These are phyloP conservation scores for Aurelia sp. DNA, from an alignment of 30 jellyfish, hydroid and myxozoan species.

Conservation along the genomic window DNA sequence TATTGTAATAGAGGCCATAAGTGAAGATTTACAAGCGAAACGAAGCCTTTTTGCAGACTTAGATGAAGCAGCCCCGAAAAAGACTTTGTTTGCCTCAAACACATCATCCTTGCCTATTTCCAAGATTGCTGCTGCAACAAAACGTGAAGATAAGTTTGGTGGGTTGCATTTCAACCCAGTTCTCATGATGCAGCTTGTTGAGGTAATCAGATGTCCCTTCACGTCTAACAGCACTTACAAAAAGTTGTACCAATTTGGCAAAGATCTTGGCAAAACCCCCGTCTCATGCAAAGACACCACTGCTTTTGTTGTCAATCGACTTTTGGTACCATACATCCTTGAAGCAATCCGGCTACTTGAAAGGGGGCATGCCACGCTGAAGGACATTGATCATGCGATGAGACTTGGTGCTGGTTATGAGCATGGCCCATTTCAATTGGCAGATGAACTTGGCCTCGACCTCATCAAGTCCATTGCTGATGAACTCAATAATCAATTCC, in stretches of 20 bases:
- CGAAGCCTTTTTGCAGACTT: constrained; percentile 65
- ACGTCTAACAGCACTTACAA: constrained; percentile 78
- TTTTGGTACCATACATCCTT: constrained; percentile 82
- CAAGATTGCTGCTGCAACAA: constrained; percentile 71
- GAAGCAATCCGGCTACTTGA: constrained; percentile 87
- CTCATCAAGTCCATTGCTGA: constrained; percentile 73
- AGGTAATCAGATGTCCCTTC: constrained; percentile 68
- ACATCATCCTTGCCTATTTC: constrained; percentile 78
- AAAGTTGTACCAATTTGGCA: constrained; percentile 67
- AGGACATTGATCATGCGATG: constrained; percentile 92
- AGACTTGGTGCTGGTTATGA: constrained; percentile 93
- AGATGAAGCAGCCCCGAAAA: constrained; percentile 83
- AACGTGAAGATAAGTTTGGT: constrained; percentile 76
- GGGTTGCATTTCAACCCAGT: constrained; percentile 95
- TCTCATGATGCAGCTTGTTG: constrained; percentile 82
- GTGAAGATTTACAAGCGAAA: constrained; percentile 72
- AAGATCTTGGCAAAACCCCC: constrained; percentile 89
- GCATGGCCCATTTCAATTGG: constrained; percentile 88
- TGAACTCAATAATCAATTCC: constrained; percentile 77
- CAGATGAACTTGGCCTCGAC: constrained; percentile 90
- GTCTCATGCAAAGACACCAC: constrained; percentile 84
- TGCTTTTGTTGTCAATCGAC: constrained; percentile 92
- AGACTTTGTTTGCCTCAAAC: constrained; percentile 82
- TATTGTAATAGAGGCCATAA: constrained; percentile 83
- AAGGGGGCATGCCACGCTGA: constrained; percentile 84